Conservation (phyloP, 1,140 invertebrate genomes). For the Dinoponera quadriceps region DNA sequence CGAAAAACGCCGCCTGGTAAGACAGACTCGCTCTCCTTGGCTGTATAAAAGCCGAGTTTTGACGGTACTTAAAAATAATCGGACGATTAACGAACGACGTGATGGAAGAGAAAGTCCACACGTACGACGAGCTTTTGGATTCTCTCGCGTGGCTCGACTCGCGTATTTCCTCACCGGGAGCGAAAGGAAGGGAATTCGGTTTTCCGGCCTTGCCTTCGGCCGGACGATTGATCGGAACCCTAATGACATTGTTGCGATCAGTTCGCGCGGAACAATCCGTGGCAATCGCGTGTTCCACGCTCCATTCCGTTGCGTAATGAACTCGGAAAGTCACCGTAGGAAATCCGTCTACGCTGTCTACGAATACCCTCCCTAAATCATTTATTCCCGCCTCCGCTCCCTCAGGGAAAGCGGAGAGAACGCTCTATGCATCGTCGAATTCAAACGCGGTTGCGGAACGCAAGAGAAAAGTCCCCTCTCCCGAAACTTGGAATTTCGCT, state of each 20-base stretch:
- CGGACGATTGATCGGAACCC: slow-evolving; percentile 12
- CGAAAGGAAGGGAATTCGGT: background rate
- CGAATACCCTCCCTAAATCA: slow-evolving; percentile 30
- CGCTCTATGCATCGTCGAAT: slow-evolving; percentile 36
- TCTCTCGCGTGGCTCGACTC: background rate
- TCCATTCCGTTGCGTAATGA: slow-evolving; percentile 50
- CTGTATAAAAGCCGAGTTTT: no score
- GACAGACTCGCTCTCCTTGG: background rate
- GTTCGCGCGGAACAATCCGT: slow-evolving; percentile 36
- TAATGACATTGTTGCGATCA: slow-evolving; percentile 45
- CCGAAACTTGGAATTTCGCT: slow-evolving; percentile 28
- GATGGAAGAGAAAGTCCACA: background rate
- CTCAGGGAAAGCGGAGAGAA: background rate
- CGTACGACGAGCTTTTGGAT: background rate
- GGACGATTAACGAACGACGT: background rate
- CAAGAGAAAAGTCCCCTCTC: slow-evolving; percentile 8
- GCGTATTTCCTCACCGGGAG: background rate
- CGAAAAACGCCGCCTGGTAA: background rate
- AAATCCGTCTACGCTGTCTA: slow-evolving; percentile 22
- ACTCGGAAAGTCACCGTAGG: slow-evolving; percentile 39
- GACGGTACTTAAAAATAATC: no score
- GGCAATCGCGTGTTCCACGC: slow-evolving; percentile 38
- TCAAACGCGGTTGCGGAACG: background rate
- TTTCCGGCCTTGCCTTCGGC: background rate
- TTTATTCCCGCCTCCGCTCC: slow-evolving; percentile 17